Conservation (phyloP, 1,140 invertebrate species). For the Trichonephila clavata region DNA sequence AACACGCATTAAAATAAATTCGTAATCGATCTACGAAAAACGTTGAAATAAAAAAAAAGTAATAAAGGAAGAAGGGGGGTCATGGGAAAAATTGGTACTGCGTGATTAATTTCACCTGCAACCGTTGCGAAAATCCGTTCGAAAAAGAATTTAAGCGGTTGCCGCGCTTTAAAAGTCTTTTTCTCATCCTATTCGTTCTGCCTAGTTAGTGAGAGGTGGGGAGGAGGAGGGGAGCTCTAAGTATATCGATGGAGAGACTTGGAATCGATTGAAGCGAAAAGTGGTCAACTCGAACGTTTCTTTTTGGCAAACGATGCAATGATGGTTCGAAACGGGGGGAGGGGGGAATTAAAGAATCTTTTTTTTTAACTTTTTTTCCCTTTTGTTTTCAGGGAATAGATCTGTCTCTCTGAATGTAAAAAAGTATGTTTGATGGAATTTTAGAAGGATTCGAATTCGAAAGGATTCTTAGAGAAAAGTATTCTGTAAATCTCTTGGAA, state of each 20-base stretch:
- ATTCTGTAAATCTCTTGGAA: neutral
- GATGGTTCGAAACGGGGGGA: neutral
- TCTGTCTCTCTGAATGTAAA: neutral
- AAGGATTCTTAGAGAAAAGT: neutral
- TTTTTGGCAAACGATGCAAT: conserved; percentile 36
- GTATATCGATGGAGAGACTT: conserved; percentile 37
- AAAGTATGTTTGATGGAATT: conserved; percentile 6
- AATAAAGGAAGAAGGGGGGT: conserved; percentile 13
- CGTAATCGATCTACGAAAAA: conserved; percentile 43
- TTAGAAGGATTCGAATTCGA: neutral
- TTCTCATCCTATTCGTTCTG: conserved; percentile 37
- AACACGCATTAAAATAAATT: conserved; percentile 71
- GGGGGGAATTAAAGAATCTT: conserved; percentile 11
- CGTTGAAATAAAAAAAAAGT: conserved; percentile 2
- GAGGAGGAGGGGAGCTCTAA: neutral
- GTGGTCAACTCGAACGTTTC: conserved; percentile 59
- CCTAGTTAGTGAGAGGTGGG: neutral
- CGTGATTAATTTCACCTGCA: conserved; percentile 71
- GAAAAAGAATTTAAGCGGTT: conserved; percentile 65
- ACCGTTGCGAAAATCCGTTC: conserved; percentile 45
- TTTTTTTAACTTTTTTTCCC: neutral
- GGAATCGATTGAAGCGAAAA: conserved; percentile 55
- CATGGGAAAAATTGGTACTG: conserved; percentile 64
- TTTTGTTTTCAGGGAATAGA: neutral
- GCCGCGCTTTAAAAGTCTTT: conserved; percentile 50